Conservation (phyloP, 2,888 invertebrate genomes). For the Pammene fasciana region DNA sequence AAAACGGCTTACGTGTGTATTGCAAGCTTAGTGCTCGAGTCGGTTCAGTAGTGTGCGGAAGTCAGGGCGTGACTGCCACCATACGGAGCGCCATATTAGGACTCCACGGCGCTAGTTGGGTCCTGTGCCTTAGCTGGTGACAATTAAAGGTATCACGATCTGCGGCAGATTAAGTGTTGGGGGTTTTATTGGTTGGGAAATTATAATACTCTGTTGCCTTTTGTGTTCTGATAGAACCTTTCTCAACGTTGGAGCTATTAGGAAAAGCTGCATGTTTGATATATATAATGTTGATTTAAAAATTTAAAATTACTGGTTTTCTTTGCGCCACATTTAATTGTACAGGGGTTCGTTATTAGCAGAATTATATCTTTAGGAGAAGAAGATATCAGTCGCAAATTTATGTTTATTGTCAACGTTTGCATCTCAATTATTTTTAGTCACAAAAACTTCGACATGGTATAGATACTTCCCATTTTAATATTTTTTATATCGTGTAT, state of each 20-base stretch:
- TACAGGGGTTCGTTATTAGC: background rate
- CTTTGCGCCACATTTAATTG: too few relatives aligned
- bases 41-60: background rate
- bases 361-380: background rate
- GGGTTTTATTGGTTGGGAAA: slow-evolving; percentile 36
- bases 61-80: slow-evolving; percentile 57
- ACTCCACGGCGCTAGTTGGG: slow-evolving; percentile 42
- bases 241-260: slow-evolving; percentile 17
- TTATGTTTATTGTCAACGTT: background rate
- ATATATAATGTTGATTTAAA: background rate
- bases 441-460: background rate
- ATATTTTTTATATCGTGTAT: slow-evolving; percentile 5
- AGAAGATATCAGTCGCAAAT: background rate
- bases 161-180: slow-evolving; percentile 54
- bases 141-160: slow-evolving; percentile 69
- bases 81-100: slow-evolving; percentile 54
- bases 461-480: background rate
- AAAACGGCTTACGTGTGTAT: slow-evolving; percentile 10
- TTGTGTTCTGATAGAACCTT: slow-evolving; percentile 14
- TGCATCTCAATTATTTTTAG: slow-evolving; percentile 5
- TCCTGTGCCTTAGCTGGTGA: slow-evolving; percentile 57
- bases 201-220: slow-evolving; percentile 30
- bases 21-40: background rate
- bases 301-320: background rate
- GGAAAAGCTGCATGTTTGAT: background rate